Evolutionary conservation across 2,888 invertebrate species (phyloP).

Genomic region (Eupithecia dodoneata): DNA sequence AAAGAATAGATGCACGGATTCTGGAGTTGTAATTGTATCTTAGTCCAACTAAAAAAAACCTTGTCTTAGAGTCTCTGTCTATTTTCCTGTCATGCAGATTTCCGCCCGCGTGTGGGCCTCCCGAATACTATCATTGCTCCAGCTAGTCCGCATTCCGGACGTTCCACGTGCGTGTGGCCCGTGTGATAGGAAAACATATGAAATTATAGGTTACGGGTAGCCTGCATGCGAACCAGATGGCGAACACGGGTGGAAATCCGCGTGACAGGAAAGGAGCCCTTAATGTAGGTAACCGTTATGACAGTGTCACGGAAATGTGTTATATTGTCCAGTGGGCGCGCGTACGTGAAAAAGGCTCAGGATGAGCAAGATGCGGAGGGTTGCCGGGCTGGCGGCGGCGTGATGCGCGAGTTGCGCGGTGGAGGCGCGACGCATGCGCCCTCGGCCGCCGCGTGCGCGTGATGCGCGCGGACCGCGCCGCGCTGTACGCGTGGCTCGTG

Average conservation of each 20-base stretch:
- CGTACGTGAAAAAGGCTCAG: constrained; percentile 64
- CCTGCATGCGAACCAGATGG: too few relatives aligned
- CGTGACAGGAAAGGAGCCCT: too few relatives aligned
- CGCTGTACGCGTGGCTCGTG: constrained; percentile 84
- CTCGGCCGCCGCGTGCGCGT: constrained; percentile 69
- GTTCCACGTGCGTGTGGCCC: too few relatives aligned
- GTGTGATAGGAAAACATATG: too few relatives aligned
- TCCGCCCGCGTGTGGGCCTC: too few relatives aligned
- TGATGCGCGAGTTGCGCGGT: constrained; percentile 67
- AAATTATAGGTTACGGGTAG: too few relatives aligned
- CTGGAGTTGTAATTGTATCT: neutral
- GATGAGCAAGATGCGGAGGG: constrained; percentile 64
- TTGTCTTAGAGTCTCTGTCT: neutral
- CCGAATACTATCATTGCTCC: too few relatives aligned
- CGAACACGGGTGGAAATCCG: too few relatives aligned
- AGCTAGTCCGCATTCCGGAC: too few relatives aligned
- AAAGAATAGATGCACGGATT: neutral
- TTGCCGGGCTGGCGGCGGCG: constrained; percentile 59
- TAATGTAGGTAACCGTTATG: neutral
- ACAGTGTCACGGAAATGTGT: constrained; percentile 16
- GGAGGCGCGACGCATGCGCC: constrained; percentile 62
- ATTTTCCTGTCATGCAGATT: too few relatives aligned
- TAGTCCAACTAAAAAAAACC: neutral
- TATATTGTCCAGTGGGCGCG: constrained; percentile 63
- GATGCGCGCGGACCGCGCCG: constrained; percentile 81